Conservation (phyloP, 2,113 vertebrate genomes). For the Grallaria varia region DNA sequence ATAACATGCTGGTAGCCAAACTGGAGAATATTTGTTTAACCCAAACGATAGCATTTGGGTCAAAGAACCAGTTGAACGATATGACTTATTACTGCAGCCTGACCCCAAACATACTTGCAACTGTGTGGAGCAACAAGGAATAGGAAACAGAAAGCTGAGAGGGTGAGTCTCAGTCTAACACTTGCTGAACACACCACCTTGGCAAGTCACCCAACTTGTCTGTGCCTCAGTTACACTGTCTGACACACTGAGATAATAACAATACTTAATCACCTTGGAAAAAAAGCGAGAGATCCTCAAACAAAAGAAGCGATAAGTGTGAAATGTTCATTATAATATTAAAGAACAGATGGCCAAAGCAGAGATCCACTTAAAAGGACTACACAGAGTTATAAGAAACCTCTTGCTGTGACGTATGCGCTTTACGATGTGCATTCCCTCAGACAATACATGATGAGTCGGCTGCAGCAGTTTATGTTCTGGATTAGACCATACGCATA, state of each 20-base stretch:
- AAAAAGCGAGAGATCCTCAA: slow-evolving; percentile 41
- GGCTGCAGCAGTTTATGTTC: slow-evolving; percentile 65
- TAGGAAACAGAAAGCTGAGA: not conserved
- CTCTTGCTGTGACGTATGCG: slow-evolving; percentile 29
- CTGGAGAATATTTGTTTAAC: slow-evolving; percentile 12
- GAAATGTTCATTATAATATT: slow-evolving; percentile 61
- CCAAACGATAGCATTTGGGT: not conserved
- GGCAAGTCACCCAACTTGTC: slow-evolving; percentile 18
- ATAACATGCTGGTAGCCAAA: slow-evolving; percentile 39
- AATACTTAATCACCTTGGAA: slow-evolving; percentile 31
- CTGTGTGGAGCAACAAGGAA: not conserved
- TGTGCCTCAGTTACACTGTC: slow-evolving; percentile 23
- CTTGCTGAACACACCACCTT: not conserved
- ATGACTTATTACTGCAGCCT: not conserved
- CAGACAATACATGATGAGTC: slow-evolving; percentile 50
- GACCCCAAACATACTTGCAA: not conserved
- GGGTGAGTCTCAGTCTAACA: not conserved
- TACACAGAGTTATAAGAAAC: slow-evolving; percentile 46
- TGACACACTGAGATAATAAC: slow-evolving; percentile 50
- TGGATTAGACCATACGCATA: slow-evolving; percentile 63
- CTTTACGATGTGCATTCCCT: slow-evolving; percentile 47
- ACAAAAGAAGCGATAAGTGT: slow-evolving; percentile 38
- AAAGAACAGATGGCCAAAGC: slow-evolving; percentile 58
- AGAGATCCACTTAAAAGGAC: slow-evolving; percentile 54
- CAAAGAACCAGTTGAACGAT: slow-evolving; percentile 38